Evolutionary conservation across 2,797 vertebrate species (phyloP).

Genomic region (Lacerta agilis): DNA sequence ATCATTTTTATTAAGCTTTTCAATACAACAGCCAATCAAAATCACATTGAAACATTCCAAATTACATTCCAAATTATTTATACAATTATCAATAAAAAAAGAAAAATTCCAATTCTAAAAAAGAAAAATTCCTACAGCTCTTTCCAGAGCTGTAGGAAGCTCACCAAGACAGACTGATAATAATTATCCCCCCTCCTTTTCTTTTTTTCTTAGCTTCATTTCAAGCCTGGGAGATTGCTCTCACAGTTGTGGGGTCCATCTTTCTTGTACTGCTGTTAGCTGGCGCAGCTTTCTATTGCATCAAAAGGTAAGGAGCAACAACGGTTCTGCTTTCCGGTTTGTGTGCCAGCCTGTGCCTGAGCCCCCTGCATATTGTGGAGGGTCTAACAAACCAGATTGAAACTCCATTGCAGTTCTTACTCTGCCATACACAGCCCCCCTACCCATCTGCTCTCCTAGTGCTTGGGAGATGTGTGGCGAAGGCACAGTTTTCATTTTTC

Average conservation of each 20-base stretch:
- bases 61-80: too few relatives aligned
- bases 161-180: not conserved
- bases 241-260: slow-evolving; percentile 46
- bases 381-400: not conserved
- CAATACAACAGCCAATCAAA: too few relatives aligned
- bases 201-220: slow-evolving; percentile 47
- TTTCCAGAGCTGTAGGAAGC: not conserved
- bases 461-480: not conserved
- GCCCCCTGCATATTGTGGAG: not conserved
- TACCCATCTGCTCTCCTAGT: not conserved
- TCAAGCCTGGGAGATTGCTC: slow-evolving; percentile 46
- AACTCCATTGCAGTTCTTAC: not conserved
- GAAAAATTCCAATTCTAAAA: too few relatives aligned
- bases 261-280: slow-evolving; percentile 9
- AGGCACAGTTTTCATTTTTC: not conserved
- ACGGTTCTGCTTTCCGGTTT: not conserved
- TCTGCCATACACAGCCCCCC: not conserved
- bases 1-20: too few relatives aligned
- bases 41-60: too few relatives aligned
- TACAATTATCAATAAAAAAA: too few relatives aligned
- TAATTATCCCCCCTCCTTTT: not conserved
- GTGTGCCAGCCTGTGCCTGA: not conserved
- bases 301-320: slow-evolving; percentile 50
- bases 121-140: not conserved
- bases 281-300: slow-evolving; percentile 15